These are phyloP conservation scores for Myrmecobius fasciatus DNA, from an alignment of 2,113 vertebrate species.

Conservation along the genomic window DNA sequence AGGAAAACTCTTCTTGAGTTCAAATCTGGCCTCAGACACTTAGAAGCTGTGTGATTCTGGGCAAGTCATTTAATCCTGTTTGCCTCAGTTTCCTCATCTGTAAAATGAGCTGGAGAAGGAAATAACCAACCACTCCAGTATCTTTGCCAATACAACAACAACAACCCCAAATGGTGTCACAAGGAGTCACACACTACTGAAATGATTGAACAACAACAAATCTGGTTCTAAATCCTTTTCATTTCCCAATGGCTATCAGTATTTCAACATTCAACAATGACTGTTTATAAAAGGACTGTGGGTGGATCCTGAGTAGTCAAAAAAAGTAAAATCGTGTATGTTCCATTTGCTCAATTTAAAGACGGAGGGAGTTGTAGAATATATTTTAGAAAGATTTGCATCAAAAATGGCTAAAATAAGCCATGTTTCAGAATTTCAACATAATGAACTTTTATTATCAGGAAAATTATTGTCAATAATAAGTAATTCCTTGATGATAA, in stretches of 20 bases:
- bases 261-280: background rate
- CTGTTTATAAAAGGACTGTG: background rate
- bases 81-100: too few species aligned
- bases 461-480: background rate
- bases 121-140: too few species aligned
- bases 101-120: too few species aligned
- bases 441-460: background rate
- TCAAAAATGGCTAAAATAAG: background rate
- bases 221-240: background rate
- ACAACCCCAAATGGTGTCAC: too few species aligned
- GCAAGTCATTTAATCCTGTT: too few species aligned
- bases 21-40: too few species aligned
- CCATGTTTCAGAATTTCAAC: background rate
- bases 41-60: too few species aligned
- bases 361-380: background rate
- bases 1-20: too few species aligned
- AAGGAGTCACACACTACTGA: too few species aligned
- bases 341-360: background rate
- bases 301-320: background rate
- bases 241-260: background rate
- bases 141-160: too few species aligned
- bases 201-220: too few species aligned
- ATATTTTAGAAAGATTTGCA: constrained; percentile 30
- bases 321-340: background rate
- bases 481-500: background rate